Evolutionary conservation across 2,797 vertebrate genomes (phyloP), one percentile per base, ranked within the genome.

Genomic region (Spinus olivaceus): DNA sequence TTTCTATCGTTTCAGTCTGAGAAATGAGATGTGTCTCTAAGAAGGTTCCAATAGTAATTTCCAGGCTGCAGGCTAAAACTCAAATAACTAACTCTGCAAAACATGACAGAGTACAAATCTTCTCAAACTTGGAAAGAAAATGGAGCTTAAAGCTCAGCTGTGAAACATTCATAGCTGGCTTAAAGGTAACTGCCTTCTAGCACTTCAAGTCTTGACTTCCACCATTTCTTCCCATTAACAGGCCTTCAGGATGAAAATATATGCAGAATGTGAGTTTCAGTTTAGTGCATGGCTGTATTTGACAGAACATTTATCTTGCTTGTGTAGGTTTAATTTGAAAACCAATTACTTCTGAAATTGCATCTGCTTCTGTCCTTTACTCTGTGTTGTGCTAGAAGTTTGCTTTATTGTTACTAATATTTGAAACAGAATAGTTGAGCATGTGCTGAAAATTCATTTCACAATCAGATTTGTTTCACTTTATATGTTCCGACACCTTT

Each of bases 291-390:
- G 67, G 19, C 20, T 71, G 41, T 90, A 44, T 93, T 92, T 76
- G 37, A 81, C 42, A 94, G 50, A 79, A 77, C n/a, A 10, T 67
- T 91, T 94, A 16, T 0, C 0, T 8, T 51, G 15, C 46, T 65
- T 50, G 16, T 41, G 42, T 41, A 35, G 82, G 16, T 82, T 59
- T 71, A 69, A 63, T 91, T 51, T 90, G 81, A 94, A 96, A 96
- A 76, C 8, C 8, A 89, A 66, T 81, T 95, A 80, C 35, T 87
- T 92, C 46, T 67, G 80, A 92, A 93, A 92, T 57, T 28, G 35
- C 13, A 74, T 95, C 41, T 94, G 20, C 24, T 93, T 12, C n/a
- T 96, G 59, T 32, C 39, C 30, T 96, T 96, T 93, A 73, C 33
- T 28, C 18, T 89, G 18, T 46, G 35, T 92, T 95, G 30, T 87